These are phyloP conservation scores for Thera obeliscata DNA, from an alignment of 2,888 invertebrate species.

Conservation along the genomic window DNA sequence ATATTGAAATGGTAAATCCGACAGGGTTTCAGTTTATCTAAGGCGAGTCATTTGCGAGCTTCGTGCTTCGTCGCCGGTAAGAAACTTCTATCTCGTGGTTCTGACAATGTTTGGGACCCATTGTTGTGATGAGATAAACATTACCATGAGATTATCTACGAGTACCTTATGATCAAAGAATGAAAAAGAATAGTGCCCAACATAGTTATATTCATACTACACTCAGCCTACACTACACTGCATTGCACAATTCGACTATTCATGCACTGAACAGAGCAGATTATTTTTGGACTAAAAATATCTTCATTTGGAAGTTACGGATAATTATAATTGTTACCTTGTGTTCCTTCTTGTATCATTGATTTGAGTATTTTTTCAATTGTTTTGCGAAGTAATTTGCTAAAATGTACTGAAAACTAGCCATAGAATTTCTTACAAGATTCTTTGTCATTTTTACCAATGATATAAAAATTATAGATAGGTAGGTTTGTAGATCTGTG, in stretches of 20 bases:
- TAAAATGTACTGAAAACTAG: slow-evolving; percentile 36
- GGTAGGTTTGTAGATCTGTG: slow-evolving; percentile 40
- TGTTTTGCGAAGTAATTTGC: slow-evolving; percentile 28
- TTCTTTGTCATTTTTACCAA: slow-evolving; percentile 29
- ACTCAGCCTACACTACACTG: slow-evolving; percentile 57
- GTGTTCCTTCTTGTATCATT: not conserved
- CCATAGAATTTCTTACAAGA: slow-evolving; percentile 26
- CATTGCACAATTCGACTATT: slow-evolving; percentile 65
- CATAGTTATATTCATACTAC: slow-evolving; percentile 38
- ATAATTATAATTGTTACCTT: not conserved
- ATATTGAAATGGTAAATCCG: slow-evolving; percentile 20
- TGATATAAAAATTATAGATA: slow-evolving; percentile 34
- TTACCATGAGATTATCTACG: slow-evolving; percentile 26
- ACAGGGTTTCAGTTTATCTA: slow-evolving; percentile 36
- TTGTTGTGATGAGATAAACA: slow-evolving; percentile 60
- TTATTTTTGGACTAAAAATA: slow-evolving; percentile 11
- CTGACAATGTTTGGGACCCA: slow-evolving; percentile 70
- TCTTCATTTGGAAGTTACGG: slow-evolving; percentile 19
- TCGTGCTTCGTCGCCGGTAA: slow-evolving; percentile 68
- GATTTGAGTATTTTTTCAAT: slow-evolving; percentile 18
- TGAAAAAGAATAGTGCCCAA: slow-evolving; percentile 64
- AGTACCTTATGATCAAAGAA: slow-evolving; percentile 30
- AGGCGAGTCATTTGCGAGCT: slow-evolving; percentile 67
- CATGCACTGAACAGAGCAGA: slow-evolving; percentile 33
- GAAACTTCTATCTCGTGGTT: slow-evolving; percentile 75